Evolutionary conservation across 2,797 vertebrate species (phyloP).

Genomic region (Simalia tracyae): DNA sequence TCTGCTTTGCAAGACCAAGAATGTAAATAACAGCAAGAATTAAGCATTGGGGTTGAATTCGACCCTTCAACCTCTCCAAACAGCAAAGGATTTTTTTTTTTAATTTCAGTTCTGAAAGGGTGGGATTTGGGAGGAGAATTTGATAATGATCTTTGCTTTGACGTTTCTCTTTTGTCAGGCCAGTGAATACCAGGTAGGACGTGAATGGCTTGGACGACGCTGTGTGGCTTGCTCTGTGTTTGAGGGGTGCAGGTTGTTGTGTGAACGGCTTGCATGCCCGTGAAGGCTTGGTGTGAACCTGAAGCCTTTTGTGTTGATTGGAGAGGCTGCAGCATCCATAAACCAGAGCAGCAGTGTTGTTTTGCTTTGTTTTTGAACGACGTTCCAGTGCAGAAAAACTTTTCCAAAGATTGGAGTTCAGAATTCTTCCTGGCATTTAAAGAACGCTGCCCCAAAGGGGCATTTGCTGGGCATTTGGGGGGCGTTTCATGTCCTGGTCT

Average conservation of each 20-base stretch:
- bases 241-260: background rate
- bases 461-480: background rate
- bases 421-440: background rate
- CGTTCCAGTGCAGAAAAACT: background rate
- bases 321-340: background rate
- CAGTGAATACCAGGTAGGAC: slow-evolving; percentile 67
- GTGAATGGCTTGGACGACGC: background rate
- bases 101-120: background rate
- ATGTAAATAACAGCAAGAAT: background rate
- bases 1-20: background rate
- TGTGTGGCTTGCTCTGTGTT: background rate
- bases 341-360: accelerated
- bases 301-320: background rate
- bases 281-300: background rate
- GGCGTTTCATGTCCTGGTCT: background rate
- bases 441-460: background rate
- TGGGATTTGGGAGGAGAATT: background rate
- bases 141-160: background rate
- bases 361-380: background rate
- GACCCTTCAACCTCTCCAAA: background rate
- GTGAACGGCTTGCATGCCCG: background rate
- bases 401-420: no score
- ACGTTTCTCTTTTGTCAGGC: slow-evolving; percentile 60
- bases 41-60: no score
- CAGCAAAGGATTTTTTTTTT: background rate